phyloP scores from a whole-genome alignment of 2,888 invertebrate genomes.

The Oxystoma pomonae region DNA sequence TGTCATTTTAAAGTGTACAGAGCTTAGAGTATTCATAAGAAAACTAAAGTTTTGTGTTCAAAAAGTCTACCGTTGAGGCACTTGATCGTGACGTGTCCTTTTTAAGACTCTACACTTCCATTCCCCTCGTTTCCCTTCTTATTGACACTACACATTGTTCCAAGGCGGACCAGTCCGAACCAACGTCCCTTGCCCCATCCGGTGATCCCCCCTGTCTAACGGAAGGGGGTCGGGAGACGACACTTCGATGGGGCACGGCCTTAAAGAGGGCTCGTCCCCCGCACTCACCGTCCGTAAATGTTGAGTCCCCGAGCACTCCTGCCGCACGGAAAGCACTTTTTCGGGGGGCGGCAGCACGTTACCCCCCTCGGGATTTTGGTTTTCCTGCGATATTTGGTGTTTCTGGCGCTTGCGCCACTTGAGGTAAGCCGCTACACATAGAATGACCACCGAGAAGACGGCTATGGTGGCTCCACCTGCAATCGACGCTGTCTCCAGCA shows the following conservation, averaged over 20 bases:
- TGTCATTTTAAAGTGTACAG: background rate
- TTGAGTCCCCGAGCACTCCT: background rate
- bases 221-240: background rate
- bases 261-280: background rate
- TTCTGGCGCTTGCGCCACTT: slow-evolving; percentile 58
- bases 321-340: background rate
- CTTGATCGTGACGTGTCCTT: background rate
- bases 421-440: slow-evolving; percentile 64
- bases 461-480: slow-evolving; percentile 78
- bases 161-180: background rate
- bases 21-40: background rate
- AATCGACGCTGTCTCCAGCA: slow-evolving; percentile 85
- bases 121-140: background rate
- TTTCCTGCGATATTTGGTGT: slow-evolving; percentile 6
- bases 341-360: background rate
- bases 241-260: background rate
- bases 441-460: slow-evolving; percentile 64
- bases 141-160: background rate
- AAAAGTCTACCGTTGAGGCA: background rate
- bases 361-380: background rate
- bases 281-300: background rate
- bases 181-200: background rate
- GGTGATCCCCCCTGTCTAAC: background rate
- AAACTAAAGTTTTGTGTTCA: background rate
- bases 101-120: background rate